Percentiles rank a stretch among this genome's conserved stretches.
Conservation (phyloP, 2,113 vertebrate species). For the Dinomys branickii region DNA sequence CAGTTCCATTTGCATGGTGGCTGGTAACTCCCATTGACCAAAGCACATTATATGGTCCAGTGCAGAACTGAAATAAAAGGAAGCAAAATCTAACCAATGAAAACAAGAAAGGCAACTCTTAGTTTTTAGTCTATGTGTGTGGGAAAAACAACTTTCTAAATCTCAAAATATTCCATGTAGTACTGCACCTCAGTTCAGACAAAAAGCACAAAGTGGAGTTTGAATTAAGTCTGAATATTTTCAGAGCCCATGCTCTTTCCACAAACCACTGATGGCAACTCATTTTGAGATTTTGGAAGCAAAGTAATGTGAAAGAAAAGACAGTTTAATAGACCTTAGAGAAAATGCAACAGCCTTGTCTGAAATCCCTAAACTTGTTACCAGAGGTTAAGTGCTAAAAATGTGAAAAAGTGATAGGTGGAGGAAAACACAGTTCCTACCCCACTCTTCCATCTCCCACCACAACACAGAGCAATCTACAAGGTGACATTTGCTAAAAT, state of each 20-base stretch:
- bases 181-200: not conserved
- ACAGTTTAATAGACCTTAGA: slow-evolving; percentile 62
- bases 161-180: not conserved
- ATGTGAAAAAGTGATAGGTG: slow-evolving; percentile 43
- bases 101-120: not conserved
- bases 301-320: slow-evolving; percentile 54
- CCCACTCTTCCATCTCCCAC: not conserved
- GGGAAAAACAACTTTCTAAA: not conserved
- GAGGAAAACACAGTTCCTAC: not conserved
- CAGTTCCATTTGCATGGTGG: not conserved
- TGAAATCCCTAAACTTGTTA: slow-evolving; percentile 61
- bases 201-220: not conserved
- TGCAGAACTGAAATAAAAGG: not conserved
- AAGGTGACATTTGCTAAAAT: slow-evolving; percentile 59
- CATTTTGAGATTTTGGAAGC: slow-evolving; percentile 42
- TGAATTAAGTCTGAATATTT: not conserved
- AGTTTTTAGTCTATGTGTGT: not conserved
- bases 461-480: not conserved
- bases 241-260: not conserved
- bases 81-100: not conserved
- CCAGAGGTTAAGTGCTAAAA: slow-evolving; percentile 42
- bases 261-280: not conserved
- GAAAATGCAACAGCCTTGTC: slow-evolving; percentile 53
- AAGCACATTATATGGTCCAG: not conserved
- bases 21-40: not conserved